phyloP scores from a whole-genome alignment of 2,888 invertebrate species.

The Parnassius smintheus region DNA sequence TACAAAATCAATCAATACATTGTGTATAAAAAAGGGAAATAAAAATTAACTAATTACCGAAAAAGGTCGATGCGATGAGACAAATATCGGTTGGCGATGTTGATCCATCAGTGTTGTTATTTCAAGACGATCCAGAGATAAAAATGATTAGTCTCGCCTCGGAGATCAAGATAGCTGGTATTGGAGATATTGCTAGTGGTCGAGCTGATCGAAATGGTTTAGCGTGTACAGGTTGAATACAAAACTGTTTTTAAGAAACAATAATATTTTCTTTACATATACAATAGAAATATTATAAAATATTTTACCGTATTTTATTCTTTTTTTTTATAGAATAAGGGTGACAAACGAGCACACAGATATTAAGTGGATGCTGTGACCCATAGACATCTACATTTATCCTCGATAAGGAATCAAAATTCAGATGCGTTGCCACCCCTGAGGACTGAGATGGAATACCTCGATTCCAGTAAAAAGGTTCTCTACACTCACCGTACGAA shows the following conservation, averaged over 20 bases:
- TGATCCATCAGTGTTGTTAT: slow-evolving; percentile 62
- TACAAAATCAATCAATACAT: background rate
- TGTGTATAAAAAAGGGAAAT: background rate
- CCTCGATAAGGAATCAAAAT: too few relatives aligned
- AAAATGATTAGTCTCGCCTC: slow-evolving; percentile 61
- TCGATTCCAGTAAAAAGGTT: too few relatives aligned
- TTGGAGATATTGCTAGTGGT: slow-evolving; percentile 37
- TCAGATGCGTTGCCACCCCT: too few relatives aligned
- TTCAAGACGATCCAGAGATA: slow-evolving; percentile 47
- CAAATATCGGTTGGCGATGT: slow-evolving; percentile 39
- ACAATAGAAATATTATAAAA: too few relatives aligned
- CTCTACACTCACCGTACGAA: too few relatives aligned
- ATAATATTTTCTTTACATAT: background rate
- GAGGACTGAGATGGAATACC: too few relatives aligned
- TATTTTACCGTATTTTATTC: too few relatives aligned
- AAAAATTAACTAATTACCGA: slow-evolving; percentile 33
- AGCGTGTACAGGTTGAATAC: slow-evolving; percentile 44
- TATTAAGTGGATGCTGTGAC: too few relatives aligned
- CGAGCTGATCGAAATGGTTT: slow-evolving; percentile 30
- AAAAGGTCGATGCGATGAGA: slow-evolving; percentile 34
- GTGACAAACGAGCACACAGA: too few relatives aligned
- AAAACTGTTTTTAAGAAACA: background rate
- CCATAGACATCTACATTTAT: too few relatives aligned
- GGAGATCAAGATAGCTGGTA: slow-evolving; percentile 61
- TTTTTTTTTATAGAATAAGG: too few relatives aligned